phyloP scores from a whole-genome alignment of 2,888 invertebrate species.

The Panzeria rudis region DNA sequence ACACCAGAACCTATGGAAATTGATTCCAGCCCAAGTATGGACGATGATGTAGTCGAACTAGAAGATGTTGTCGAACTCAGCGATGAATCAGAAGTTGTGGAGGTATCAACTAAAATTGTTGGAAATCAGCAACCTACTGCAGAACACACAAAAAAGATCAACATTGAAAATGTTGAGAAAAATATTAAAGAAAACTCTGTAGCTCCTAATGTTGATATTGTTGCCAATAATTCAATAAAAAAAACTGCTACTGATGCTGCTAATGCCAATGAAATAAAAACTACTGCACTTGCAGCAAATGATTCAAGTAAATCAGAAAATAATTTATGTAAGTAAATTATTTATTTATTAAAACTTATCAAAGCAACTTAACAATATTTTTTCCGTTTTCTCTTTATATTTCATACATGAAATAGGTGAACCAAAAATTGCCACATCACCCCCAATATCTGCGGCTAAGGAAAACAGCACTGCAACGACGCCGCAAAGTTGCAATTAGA shows the following conservation, averaged over 20 bases:
- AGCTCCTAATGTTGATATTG: slow-evolving; percentile 27
- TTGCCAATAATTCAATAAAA: slow-evolving; percentile 41
- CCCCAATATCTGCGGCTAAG: slow-evolving; percentile 75
- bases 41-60: slow-evolving; percentile 52
- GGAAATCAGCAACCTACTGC: slow-evolving; percentile 30
- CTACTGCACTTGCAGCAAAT: slow-evolving; percentile 72
- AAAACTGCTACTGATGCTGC: slow-evolving; percentile 50
- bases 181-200: slow-evolving; percentile 38
- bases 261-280: slow-evolving; percentile 69
- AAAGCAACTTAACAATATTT: background rate
- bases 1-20: slow-evolving; percentile 82
- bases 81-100: slow-evolving; percentile 41
- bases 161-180: slow-evolving; percentile 35
- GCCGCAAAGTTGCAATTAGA: slow-evolving; percentile 82
- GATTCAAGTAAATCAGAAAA: slow-evolving; percentile 76
- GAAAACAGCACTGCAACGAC: slow-evolving; percentile 77
- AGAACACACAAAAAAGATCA: slow-evolving; percentile 71
- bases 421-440: slow-evolving; percentile 81
- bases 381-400: slow-evolving; percentile 5
- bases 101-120: background rate
- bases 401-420: slow-evolving; percentile 77
- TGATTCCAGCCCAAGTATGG: slow-evolving; percentile 75
- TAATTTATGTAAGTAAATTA: slow-evolving; percentile 76
- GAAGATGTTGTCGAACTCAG: slow-evolving; percentile 51
- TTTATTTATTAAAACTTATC: background rate